Conservation (phyloP, 2,113 vertebrate species). For the Anser brachyrhynchus region DNA sequence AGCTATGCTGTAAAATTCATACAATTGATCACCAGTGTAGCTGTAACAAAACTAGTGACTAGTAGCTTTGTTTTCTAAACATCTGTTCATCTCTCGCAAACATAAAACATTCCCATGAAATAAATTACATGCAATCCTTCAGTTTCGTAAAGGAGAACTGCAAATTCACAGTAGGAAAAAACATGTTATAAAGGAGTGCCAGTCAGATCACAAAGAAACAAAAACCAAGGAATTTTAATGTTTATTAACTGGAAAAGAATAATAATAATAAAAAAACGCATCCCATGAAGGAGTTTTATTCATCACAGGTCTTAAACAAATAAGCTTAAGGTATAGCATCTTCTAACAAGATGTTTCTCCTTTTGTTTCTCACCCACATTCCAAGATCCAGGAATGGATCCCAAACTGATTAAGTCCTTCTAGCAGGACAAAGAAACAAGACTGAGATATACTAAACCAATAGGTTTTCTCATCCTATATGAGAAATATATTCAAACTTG, state of each 20-base stretch:
- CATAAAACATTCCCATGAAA: slow-evolving; percentile 36
- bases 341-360: background rate
- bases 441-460: background rate
- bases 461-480: background rate
- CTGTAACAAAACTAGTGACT: slow-evolving; percentile 59
- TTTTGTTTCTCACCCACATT: background rate
- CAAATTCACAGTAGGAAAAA: background rate
- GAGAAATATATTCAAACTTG: background rate
- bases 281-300: background rate
- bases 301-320: background rate
- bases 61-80: slow-evolving; percentile 69
- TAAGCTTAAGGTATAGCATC: background rate
- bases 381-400: background rate
- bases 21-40: slow-evolving; percentile 69
- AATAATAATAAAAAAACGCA: background rate
- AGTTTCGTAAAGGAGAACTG: background rate
- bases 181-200: background rate
- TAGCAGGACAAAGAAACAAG: background rate
- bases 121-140: background rate
- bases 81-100: slow-evolving; percentile 56
- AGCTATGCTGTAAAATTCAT: slow-evolving; percentile 63
- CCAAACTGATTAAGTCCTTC: background rate
- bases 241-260: background rate
- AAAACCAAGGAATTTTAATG: background rate
- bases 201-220: background rate